Conservation (phyloP, 1,140 invertebrate species). For the Zophobas atratus region DNA sequence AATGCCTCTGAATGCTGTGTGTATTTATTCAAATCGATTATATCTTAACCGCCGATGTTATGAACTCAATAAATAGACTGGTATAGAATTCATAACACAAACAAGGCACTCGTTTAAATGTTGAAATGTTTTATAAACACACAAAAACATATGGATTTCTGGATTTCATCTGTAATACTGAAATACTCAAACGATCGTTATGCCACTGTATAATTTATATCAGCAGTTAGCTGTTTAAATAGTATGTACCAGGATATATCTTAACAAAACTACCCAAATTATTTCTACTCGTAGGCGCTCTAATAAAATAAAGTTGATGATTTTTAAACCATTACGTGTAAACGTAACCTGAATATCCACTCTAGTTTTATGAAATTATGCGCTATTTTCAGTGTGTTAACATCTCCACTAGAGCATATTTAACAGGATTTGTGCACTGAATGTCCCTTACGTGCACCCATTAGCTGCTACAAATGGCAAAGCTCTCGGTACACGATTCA, state of each 20-base stretch:
- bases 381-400: constrained; percentile 39
- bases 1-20: constrained; percentile 47
- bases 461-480: constrained; percentile 63
- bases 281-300: not conserved
- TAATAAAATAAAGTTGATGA: not conserved
- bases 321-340: not conserved
- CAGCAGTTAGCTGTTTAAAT: constrained; percentile 41
- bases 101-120: constrained; percentile 63
- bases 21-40: constrained; percentile 66
- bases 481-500: constrained; percentile 63
- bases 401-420: constrained; percentile 47
- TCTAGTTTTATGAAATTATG: not conserved
- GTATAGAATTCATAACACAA: constrained; percentile 64
- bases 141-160: constrained; percentile 66
- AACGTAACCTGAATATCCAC: not conserved
- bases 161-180: constrained; percentile 61
- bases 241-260: constrained; percentile 12
- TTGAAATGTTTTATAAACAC: constrained; percentile 66
- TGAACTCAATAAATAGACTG: constrained; percentile 65
- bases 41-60: constrained; percentile 64
- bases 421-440: constrained; percentile 62
- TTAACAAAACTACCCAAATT: constrained; percentile 5
- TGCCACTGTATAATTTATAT: constrained; percentile 52
- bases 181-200: constrained; percentile 48
- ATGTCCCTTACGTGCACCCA: constrained; percentile 61